Evolutionary conservation across 2,888 invertebrate genomes (phyloP), one percentile per base, ranked within the genome.

Genomic region (Pelosia muscerda): DNA sequence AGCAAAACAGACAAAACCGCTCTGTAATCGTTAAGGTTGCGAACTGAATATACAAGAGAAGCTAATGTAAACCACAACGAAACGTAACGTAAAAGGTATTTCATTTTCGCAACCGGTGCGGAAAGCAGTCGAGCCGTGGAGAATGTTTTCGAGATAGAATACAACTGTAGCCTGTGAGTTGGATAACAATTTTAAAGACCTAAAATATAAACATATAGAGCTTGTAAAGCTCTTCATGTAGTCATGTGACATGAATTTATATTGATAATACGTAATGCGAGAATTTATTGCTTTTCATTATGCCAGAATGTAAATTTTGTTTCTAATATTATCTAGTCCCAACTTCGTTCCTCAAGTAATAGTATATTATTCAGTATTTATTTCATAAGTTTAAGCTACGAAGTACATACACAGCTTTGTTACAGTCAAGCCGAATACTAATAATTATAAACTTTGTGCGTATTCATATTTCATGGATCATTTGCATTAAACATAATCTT

Each of bases 1-100:
- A 81, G 75, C 75, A 84, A 84, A 84, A 79, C 83, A 82, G 75
- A 82, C 78, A 77, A 82, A 84, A 81, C 77, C 77, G 72, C 73
- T 72, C 70, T 76, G 79, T 83, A 85, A 81, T 77, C 79, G 81
- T 81, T 81, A 81, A 81, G 78, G 77, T 79, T 81, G 75, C 66
- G 76, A 77, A 66, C 77, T 79, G 76, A 78, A 81, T 79, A 82
- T 75, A 73, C 74, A 71, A 73, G 72, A 68, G 74, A 79, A 74
- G 72, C 76, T 73, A 74, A 81, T 74, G 73, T 75, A 80, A 82
- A 83, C 82, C 82, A 80, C 80, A 82, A 75, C 76, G 74, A 79
- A 82, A 83, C 76, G 77, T 81, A 80, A 83, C 74, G 74, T 75
- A 78, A 81, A 81, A 74, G 80, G 79, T 71, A 79, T 82, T 78